Conservation (phyloP, 2,113 vertebrate genomes). For the Piliocolobus tephrosceles region DNA sequence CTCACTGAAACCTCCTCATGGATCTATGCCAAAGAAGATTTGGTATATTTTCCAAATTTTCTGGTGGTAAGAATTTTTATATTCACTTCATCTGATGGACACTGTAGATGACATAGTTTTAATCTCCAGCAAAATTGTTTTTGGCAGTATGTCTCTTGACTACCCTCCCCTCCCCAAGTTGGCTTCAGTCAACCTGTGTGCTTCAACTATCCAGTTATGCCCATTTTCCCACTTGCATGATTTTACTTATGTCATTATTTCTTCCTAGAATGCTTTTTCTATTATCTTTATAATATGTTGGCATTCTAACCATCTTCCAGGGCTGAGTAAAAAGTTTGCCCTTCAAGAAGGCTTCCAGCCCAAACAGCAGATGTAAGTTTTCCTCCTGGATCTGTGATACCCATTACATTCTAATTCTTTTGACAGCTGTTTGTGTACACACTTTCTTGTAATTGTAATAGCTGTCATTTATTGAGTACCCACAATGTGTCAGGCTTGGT, state of each 20-base stretch:
- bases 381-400: neutral
- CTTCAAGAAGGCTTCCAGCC: neutral
- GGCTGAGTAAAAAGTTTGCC: neutral
- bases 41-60: conserved; percentile 75
- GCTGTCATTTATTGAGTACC: neutral
- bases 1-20: conserved; percentile 78
- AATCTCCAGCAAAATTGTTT: conserved; percentile 30
- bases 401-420: neutral
- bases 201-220: neutral
- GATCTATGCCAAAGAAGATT: conserved; percentile 75
- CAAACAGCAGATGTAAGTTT: neutral
- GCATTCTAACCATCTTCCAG: conserved; percentile 16
- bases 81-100: neutral
- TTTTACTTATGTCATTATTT: conserved; percentile 10
- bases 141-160: neutral
- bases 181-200: neutral
- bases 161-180: neutral
- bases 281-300: neutral
- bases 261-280: neutral
- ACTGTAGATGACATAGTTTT: neutral
- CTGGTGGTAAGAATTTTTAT: conserved; percentile 2
- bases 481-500: neutral
- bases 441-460: neutral
- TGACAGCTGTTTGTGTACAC: neutral
- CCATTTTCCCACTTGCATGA: neutral